These are phyloP conservation scores for Chaetodon trifasciatus DNA, from an alignment of 2,797 vertebrate species.

Conservation along the genomic window DNA sequence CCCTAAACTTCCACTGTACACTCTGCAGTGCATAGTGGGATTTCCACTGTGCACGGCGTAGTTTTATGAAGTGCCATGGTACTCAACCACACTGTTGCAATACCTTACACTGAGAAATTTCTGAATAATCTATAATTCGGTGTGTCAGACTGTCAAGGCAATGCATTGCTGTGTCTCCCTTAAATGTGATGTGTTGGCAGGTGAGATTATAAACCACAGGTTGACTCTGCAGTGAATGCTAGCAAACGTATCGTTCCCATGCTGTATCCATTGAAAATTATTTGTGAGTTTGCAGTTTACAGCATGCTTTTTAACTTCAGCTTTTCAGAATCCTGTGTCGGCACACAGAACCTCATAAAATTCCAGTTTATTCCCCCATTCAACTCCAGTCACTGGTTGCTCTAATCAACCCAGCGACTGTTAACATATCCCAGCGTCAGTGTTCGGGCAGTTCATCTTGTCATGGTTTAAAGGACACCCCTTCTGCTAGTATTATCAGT, in stretches of 20 bases:
- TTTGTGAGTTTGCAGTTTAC: slow-evolving; percentile 21
- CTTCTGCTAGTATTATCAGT: slow-evolving; percentile 72
- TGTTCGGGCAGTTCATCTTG: slow-evolving; percentile 63
- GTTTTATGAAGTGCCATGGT: slow-evolving; percentile 22
- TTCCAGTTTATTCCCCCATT: slow-evolving; percentile 42
- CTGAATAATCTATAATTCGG: slow-evolving; percentile 37
- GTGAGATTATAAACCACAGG: slow-evolving; percentile 12
- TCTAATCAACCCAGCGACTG: slow-evolving; percentile 64
- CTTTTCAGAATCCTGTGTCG: slow-evolving; percentile 28
- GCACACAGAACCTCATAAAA: slow-evolving; percentile 24
- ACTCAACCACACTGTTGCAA: background rate
- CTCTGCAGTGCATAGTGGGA: slow-evolving; percentile 13
- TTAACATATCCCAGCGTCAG: slow-evolving; percentile 57
- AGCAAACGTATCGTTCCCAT: slow-evolving; percentile 30
- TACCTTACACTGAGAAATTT: background rate
- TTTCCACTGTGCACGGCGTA: slow-evolving; percentile 13
- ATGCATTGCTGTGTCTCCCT: slow-evolving; percentile 8
- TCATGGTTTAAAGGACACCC: slow-evolving; percentile 65
- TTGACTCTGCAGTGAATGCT: slow-evolving; percentile 19
- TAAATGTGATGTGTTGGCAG: slow-evolving; percentile 24
- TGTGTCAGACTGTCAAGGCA: slow-evolving; percentile 21
- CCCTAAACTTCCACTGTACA: slow-evolving; percentile 53
- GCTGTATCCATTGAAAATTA: slow-evolving; percentile 24
- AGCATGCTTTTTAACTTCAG: slow-evolving; percentile 9
- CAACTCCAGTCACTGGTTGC: slow-evolving; percentile 29